Base-by-base conservation (phyloP, 2,797 vertebrate genomes). In the Oreonectes daqikongensis region DNA sequence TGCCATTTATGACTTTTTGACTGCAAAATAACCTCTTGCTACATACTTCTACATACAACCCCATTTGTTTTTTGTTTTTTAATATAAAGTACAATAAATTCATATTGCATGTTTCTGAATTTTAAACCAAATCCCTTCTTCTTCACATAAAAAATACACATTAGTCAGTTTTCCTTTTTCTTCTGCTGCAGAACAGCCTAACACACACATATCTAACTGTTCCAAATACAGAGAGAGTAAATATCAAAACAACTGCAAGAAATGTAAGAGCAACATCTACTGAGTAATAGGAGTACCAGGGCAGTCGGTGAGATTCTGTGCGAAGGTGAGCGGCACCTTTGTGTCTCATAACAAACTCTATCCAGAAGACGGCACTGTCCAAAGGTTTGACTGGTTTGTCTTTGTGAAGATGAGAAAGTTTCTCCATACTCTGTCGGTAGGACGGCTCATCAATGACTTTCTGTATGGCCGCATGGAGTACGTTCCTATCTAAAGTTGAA, bases 341-440 rank as follows among this genome's bases (percentile, higher is more conserved):
- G 40, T 83, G 69, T 30, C 71, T 80, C 40, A 82, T 82, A 20
- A 82, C 78, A 80, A 69, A 82, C 69, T 82, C 69, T 44, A 80
- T 80, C 81, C 81, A 82, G 81, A 80, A 80, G 28, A 80, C 10
- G 5, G 81, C 78, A 1, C 22, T 69, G 8, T 80, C 81, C 48
- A 82, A 44, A 5, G 81, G 81, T 42, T 77, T 30, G 10, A 73
- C 22, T 28, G 78, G 78, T 15, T 72, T 71, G 57, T 82, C 81
- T 64, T n/a, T 42, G 61, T 81, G 76, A 10, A 79, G 48, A 26
- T 38, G 14, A 53, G 78, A 79, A 4, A 79, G 57, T n/a, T 15
- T 75, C 11, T 69, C 35, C 72, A 79, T 79, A 40, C 5, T 79
- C 38, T n/a, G 7, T 38, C 24, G 69, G 22, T 79, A 79, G n/a